phyloP scores from a whole-genome alignment of 2,113 vertebrate species.

The Hyaena hyaena region DNA sequence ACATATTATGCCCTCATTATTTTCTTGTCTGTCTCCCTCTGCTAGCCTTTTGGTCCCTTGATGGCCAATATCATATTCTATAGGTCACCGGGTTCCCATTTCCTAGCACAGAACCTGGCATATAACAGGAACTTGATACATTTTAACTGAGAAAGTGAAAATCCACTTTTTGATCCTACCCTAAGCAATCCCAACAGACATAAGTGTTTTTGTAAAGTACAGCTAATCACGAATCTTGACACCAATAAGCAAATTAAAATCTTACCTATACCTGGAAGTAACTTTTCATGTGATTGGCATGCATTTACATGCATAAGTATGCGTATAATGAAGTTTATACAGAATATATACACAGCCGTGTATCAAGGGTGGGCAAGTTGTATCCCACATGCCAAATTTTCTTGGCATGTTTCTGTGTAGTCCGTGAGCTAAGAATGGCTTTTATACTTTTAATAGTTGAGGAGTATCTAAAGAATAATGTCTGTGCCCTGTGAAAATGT shows the following conservation, averaged over 20 bases:
- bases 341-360: not conserved
- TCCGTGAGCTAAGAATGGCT: not conserved
- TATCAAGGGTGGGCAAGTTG: not conserved
- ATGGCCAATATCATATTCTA: not conserved
- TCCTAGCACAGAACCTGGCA: not conserved
- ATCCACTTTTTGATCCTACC: not conserved
- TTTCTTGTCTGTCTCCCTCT: slow-evolving; percentile 8
- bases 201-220: not conserved
- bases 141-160: slow-evolving; percentile 47
- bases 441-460: not conserved
- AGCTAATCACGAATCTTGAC: not conserved
- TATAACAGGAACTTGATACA: not conserved
- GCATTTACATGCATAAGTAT: not conserved
- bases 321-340: not conserved
- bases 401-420: not conserved
- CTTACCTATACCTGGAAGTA: not conserved
- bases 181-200: not conserved
- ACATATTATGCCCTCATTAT: not conserved
- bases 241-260: not conserved
- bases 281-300: not conserved
- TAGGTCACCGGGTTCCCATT: not conserved
- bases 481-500: not conserved
- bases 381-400: not conserved
- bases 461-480: slow-evolving; percentile 12
- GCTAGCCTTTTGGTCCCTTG: not conserved